These are phyloP conservation scores for Ciconia maguari DNA, from an alignment of 2,113 vertebrate species.

Conservation along the genomic window DNA sequence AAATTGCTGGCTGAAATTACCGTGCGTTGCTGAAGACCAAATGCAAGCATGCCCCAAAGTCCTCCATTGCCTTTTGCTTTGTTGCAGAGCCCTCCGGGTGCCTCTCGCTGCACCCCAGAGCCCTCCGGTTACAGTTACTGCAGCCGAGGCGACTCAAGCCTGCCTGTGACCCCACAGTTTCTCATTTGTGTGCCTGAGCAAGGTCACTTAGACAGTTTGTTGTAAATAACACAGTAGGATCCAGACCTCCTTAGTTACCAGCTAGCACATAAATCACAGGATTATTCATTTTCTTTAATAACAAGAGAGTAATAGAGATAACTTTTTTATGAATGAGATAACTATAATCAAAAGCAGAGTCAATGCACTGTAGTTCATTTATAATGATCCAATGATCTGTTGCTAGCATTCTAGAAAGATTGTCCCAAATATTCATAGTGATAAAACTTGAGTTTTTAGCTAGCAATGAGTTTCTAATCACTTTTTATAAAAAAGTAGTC, in stretches of 20 bases:
- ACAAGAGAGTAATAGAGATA: not conserved
- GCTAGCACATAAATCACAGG: not conserved
- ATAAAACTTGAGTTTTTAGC: not conserved
- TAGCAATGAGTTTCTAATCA: not conserved
- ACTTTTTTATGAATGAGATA: not conserved
- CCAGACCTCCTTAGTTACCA: not conserved
- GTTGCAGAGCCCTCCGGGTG: not conserved
- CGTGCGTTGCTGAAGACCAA: not conserved
- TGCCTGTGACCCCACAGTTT: not conserved
- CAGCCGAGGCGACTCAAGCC: not conserved
- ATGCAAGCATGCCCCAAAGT: not conserved
- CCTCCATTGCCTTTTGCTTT: not conserved
- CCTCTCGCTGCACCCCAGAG: not conserved
- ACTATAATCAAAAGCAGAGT: not conserved
- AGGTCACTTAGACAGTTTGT: not conserved
- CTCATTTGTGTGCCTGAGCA: not conserved
- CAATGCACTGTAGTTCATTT: not conserved
- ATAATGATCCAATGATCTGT: not conserved
- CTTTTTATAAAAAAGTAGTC: not conserved
- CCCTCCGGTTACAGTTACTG: not conserved
- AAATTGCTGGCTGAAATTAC: not conserved
- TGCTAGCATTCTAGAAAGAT: not conserved
- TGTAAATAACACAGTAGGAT: not conserved
- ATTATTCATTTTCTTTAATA: constrained; percentile 11
- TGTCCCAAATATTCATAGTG: not conserved